These are phyloP conservation scores for Entomyzon cyanotis DNA, from an alignment of 2,113 vertebrate genomes.

Conservation along the genomic window DNA sequence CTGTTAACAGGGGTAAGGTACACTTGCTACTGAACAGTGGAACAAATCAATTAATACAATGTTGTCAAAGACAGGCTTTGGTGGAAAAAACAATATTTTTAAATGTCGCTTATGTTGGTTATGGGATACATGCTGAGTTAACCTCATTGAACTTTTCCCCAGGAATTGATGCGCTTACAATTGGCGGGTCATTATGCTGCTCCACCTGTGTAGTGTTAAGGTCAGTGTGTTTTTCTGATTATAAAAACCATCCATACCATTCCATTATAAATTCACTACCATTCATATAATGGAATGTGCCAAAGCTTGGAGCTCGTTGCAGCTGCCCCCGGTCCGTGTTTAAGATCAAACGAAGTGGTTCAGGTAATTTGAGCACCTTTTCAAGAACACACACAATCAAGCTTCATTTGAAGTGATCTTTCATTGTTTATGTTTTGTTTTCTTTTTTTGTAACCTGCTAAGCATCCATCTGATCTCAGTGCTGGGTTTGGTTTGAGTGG, in stretches of 20 bases:
- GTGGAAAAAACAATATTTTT: conserved; percentile 23
- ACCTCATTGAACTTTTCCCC: conserved; percentile 91
- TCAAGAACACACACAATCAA: not conserved
- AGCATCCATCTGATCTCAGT: not conserved
- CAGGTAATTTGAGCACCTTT: conserved; percentile 51
- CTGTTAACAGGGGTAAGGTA: not conserved
- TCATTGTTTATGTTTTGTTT: not conserved
- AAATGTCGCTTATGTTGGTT: conserved; percentile 63
- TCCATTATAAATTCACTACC: conserved; percentile 80
- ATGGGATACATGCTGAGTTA: conserved; percentile 80
- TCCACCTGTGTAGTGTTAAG: conserved; percentile 99
- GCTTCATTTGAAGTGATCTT: conserved; percentile 37
- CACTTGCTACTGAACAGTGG: not conserved
- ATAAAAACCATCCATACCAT: conserved; percentile 82
- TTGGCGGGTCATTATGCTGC: conserved; percentile 98
- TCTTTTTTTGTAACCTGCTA: not conserved
- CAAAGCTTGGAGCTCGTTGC: conserved; percentile 50
- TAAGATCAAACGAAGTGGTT: conserved; percentile 26
- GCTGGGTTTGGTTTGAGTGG: conserved; percentile 33
- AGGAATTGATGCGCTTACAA: conserved; percentile 96
- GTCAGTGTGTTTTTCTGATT: conserved; percentile 94
- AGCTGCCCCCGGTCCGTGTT: conserved; percentile 29
- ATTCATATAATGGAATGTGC: conserved; percentile 83
- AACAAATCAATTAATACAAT: not conserved
- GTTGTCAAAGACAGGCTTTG: not conserved